These are phyloP conservation scores for Cyrtorhinus lividipennis DNA, from an alignment of 1,140 invertebrate species.

Conservation along the genomic window DNA sequence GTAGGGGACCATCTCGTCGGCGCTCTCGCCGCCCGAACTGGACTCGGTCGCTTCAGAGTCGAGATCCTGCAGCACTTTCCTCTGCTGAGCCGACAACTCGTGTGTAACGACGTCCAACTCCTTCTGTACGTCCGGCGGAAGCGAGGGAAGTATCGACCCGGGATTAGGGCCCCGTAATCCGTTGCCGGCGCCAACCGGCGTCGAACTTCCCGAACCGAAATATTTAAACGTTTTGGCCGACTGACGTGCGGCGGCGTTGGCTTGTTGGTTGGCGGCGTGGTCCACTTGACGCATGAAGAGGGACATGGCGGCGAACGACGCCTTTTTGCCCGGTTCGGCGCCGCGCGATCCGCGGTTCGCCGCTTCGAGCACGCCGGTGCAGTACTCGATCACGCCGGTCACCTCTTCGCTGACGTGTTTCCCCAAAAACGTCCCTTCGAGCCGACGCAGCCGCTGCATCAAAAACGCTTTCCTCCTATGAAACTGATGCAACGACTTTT, in stretches of 20 bases:
- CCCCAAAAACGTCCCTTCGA: constrained; percentile 55
- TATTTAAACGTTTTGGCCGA: constrained; percentile 31
- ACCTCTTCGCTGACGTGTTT: constrained; percentile 60
- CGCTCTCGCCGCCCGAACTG: constrained; percentile 84
- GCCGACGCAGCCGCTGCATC: constrained; percentile 51
- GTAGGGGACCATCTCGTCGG: constrained; percentile 71
- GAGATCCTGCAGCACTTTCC: constrained; percentile 51
- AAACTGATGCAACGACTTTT: constrained; percentile 41
- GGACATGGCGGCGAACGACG: constrained; percentile 31
- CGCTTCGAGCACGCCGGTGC: constrained; percentile 31
- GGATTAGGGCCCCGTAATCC: constrained; percentile 25
- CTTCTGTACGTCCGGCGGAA: constrained; percentile 31
- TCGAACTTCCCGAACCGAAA: constrained; percentile 44
- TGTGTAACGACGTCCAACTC: constrained; percentile 50
- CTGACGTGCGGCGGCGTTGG: constrained; percentile 22
- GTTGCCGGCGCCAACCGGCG: constrained; percentile 23
- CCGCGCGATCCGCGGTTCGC: constrained; percentile 1
- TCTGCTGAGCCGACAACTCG: constrained; percentile 49
- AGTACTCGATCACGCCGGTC: constrained; percentile 51
- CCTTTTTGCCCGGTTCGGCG: constrained; percentile 11
- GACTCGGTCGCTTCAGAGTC: constrained; percentile 89
- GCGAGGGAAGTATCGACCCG: constrained; percentile 35
- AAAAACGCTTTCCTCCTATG: constrained; percentile 53
- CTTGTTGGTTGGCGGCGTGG: constrained; percentile 30
- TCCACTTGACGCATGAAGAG: constrained; percentile 39